Conservation (phyloP, 2,888 invertebrate genomes). For the Holacanthella duospinosa region DNA sequence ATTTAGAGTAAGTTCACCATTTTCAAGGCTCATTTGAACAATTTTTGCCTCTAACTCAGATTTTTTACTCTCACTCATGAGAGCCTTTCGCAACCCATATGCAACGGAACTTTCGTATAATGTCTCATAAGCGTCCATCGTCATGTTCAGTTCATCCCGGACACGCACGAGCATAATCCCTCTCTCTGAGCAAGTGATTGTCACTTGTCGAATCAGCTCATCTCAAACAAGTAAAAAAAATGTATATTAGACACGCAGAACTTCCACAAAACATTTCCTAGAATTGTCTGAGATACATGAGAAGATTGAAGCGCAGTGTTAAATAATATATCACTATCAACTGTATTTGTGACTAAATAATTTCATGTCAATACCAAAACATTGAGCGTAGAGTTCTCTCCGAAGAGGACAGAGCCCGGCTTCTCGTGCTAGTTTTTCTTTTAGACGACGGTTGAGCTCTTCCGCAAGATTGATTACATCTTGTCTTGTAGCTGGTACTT, state of each 20-base stretch:
- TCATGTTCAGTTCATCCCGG: slow-evolving; percentile 91
- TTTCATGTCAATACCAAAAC: not conserved
- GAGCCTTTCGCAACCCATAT: slow-evolving; percentile 94
- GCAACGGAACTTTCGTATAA: slow-evolving; percentile 95
- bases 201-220: slow-evolving; percentile 85
- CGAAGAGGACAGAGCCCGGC: slow-evolving; percentile 93
- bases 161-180: slow-evolving; percentile 84
- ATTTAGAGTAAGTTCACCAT: slow-evolving; percentile 54
- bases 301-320: no score
- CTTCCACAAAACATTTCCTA: no score
- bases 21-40: slow-evolving; percentile 56
- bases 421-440: slow-evolving; percentile 86
- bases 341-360: not conserved
- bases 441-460: slow-evolving; percentile 79
- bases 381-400: slow-evolving; percentile 54
- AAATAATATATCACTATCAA: not conserved
- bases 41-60: slow-evolving; percentile 53
- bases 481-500: slow-evolving; percentile 86
- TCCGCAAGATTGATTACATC: slow-evolving; percentile 95
- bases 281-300: not conserved
- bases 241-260: no score
- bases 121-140: slow-evolving; percentile 91
- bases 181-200: slow-evolving; percentile 92
- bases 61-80: slow-evolving; percentile 50
- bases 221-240: slow-evolving; percentile 49